Conservation (phyloP, 2,888 invertebrate species). For the Peribatodes rhomboidaria region DNA sequence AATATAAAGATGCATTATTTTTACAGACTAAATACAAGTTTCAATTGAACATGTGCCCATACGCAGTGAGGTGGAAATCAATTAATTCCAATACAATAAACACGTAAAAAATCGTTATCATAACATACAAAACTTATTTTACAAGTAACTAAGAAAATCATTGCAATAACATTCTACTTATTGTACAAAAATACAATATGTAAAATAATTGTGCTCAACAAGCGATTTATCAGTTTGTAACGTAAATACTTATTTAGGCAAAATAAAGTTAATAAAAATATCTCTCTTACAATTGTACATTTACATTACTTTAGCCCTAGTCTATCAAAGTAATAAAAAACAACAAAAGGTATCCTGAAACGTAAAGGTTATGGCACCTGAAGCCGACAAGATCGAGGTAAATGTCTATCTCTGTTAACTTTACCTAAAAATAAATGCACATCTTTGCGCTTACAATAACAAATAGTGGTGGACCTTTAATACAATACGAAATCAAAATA, state of each 20-base stretch:
- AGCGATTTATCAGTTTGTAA: constrained; percentile 29
- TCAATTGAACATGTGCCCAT: constrained; percentile 4
- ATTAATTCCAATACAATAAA: constrained; percentile 4
- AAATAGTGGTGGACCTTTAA: background rate
- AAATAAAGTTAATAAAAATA: constrained; percentile 39
- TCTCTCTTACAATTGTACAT: constrained; percentile 33
- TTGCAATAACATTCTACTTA: constrained; percentile 25
- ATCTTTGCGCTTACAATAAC: constrained; percentile 3
- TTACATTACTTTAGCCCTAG: constrained; percentile 27
- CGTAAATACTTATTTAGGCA: constrained; percentile 34
- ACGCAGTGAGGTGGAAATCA: constrained; percentile 20
- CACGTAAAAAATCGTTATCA: background rate
- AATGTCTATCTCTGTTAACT: constrained; percentile 10
- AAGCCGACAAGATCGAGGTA: constrained; percentile 27
- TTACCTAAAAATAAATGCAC: constrained; percentile 15
- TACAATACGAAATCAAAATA: background rate
- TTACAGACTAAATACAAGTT: background rate
- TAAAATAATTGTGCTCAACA: constrained; percentile 40
- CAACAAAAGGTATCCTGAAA: constrained; percentile 13
- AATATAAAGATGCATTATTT: no score
- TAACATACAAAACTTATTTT: constrained; percentile 11
- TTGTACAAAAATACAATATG: constrained; percentile 34
- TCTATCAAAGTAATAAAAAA: constrained; percentile 26
- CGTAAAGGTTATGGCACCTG: constrained; percentile 32
- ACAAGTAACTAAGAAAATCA: constrained; percentile 5